Evolutionary conservation across 2,888 invertebrate species (phyloP), one percentile per base, ranked within the genome.

Genomic region (Eupithecia subfuscata): DNA sequence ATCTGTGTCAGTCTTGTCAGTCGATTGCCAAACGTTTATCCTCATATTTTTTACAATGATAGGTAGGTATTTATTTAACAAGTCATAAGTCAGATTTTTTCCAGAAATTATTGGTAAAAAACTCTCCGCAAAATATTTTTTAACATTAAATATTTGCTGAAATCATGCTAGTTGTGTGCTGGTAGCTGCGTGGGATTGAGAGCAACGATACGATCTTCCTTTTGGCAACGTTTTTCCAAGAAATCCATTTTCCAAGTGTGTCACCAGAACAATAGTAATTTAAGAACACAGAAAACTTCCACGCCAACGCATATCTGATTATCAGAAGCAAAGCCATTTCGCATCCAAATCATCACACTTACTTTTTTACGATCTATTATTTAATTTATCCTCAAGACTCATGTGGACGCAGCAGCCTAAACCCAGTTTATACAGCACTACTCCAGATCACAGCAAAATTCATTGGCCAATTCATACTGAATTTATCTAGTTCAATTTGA

Each of bases 1-100:
- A 80, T 73, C 67, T 65, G 60, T 78, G 77, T 70, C 75, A 76
- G 22, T 52, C 56, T 69, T 78, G 43, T 68, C 22, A 14, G 67
- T n/a, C 25, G 22, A 43, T 43, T 25, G 18, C 1, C 14, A 45
- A 43, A 68, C 67, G 40, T 40, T 22, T 67, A 40, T 25, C 25
- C 22, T 68, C 25, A 43, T 40, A 16, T 68, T 68, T 43, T 68
- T 43, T 67, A 30, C 1, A 65, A 18, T 14, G 18, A 65, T 65
- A 1, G 6, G 30, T 30, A 16, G 30, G 63, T 37, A 34, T 65
- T 18, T 64, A 52, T 52, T 52, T n/a, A 52, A 52, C 18, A 18
- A 16, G 18, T 18, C 16, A 16, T n/a, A 48, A 8, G n/a, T 18
- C 48, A 18, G 48, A 8, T n/a, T 8, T 48, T 48, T 48, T 43